Evolutionary conservation across 2,888 invertebrate genomes (phyloP), one percentile per base, ranked within the genome.

Genomic region (Dromius quadrimaculatus): DNA sequence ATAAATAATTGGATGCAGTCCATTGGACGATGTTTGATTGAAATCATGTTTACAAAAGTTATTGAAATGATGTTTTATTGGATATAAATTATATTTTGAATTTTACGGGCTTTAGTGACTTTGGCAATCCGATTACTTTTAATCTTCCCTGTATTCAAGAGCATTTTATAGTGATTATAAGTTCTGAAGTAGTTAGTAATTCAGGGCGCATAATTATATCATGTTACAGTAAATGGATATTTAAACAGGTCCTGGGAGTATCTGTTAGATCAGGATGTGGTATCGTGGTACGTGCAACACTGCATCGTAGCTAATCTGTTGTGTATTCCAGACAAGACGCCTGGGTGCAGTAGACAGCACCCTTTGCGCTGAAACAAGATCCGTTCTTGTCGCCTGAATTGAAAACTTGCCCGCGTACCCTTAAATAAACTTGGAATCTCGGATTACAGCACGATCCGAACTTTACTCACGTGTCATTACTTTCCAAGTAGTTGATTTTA

Each of bases 391-490:
- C 59, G 6, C 36, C 59, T 6, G 62, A 62, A 62, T 70, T 70
- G 71, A 72, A 73, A 73, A 73, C 72, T 72, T 73, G 72, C 59
- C 62, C 72, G 74, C 73, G 73, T 73, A 71, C 72, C 71, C 73
- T 73, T 74, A 76, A 75, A 74, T 73, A 75, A 75, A 75, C 73
- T 74, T 73, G 63, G 54, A 65, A 38, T 50, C 47, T 61, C 38
- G 70, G 70, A 70, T 70, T 70, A 70, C 69, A 62, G 61, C 68
- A 59, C 57, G 62, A 36, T 70, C 70, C 62, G 62, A 70, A 70
- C 70, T 70, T 70, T 62, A 38, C 70, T 70, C 70, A 70, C 70
- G 70, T 70, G 62, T 62, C 73, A 71, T 72, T 73, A 73, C 72
- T 73, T 73, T 71, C 72, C 71, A 72, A 66, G 68, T 71, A 72